These are phyloP conservation scores for Nestor notabilis DNA, from an alignment of 2,113 vertebrate species.

Conservation along the genomic window DNA sequence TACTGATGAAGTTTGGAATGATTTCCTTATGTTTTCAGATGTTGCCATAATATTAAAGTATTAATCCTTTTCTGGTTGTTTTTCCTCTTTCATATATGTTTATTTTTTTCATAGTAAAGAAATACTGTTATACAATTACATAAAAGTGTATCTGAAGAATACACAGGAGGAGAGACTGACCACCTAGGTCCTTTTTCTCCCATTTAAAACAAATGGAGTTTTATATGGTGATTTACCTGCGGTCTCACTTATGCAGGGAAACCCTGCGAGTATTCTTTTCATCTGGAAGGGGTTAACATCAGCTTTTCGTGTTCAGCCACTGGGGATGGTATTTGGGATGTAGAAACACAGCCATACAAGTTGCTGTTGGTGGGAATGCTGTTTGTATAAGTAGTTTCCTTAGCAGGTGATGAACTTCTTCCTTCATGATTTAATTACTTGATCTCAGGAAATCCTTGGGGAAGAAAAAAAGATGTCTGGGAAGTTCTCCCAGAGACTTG, in stretches of 20 bases:
- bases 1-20: neutral
- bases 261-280: neutral
- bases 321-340: neutral
- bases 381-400: neutral
- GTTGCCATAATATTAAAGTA: neutral
- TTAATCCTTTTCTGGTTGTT: neutral
- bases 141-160: neutral
- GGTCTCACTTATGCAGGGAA: neutral
- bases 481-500: neutral
- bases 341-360: neutral
- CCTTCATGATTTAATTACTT: constrained; percentile 15
- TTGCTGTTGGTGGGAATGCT: neutral
- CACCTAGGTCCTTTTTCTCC: neutral
- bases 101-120: neutral
- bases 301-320: neutral
- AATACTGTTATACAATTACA: neutral
- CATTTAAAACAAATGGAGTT: neutral
- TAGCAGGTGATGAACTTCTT: constrained; percentile 10
- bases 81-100: neutral
- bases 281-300: neutral
- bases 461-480: neutral
- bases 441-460: neutral
- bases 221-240: neutral
- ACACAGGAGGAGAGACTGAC: neutral
- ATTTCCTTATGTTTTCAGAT: neutral